Conservation (phyloP, 2,888 invertebrate species). For the Malacosoma neustria region DNA sequence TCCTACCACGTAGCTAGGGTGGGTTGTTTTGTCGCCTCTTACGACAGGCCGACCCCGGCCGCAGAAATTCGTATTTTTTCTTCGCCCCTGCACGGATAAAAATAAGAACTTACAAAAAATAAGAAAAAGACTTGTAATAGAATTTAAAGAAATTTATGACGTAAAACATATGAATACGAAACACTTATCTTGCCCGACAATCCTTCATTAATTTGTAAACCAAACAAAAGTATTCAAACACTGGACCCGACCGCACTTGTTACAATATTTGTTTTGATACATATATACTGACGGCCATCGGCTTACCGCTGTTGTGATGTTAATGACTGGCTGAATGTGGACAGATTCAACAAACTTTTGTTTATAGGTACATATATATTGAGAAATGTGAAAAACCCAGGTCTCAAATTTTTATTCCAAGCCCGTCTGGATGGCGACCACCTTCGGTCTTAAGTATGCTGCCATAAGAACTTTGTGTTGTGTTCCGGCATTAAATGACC, state of each 20-base stretch:
- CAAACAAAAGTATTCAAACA: conserved; percentile 53
- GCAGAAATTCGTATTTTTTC: no score
- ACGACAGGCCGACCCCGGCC: no score
- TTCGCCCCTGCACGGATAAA: no score
- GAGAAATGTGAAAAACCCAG: conserved; percentile 26
- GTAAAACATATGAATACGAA: conserved; percentile 35
- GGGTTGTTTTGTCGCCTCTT: no score
- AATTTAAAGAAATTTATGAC: conserved; percentile 20
- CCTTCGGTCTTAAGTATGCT: no score
- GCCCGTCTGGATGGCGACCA: no score
- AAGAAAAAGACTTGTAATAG: no score
- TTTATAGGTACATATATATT: conserved; percentile 31
- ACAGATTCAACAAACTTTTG: conserved; percentile 35
- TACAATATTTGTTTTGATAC: conserved; percentile 68
- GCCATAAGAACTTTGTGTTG: no score
- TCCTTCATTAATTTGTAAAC: conserved; percentile 63
- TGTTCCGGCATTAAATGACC: no score
- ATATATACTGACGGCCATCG: conserved; percentile 64
- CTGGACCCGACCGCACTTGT: conserved; percentile 66
- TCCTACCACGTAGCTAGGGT: no score
- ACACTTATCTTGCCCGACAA: conserved; percentile 45
- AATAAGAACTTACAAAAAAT: no score
- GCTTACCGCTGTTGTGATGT: conserved; percentile 54
- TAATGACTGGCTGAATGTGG: conserved; percentile 56
- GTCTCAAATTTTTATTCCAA: no score